A percentile compares a stretch with the other conserved stretches of the same genome.
These are phyloP conservation scores for Ditula angustiorana DNA, from an alignment of 2,888 invertebrate species.

Conservation along the genomic window DNA sequence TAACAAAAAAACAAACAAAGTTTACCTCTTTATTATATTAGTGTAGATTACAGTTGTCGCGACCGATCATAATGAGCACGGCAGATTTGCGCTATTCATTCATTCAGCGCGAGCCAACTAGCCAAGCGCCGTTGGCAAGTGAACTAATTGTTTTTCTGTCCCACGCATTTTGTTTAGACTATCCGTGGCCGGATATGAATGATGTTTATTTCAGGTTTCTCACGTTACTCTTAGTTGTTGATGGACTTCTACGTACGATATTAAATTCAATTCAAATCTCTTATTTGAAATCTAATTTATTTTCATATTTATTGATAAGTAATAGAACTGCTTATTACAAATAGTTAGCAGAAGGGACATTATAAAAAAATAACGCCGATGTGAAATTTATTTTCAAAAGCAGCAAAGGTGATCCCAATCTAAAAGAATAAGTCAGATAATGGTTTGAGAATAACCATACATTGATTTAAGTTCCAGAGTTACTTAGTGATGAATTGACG, in stretches of 20 bases:
- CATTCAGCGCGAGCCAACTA: background rate
- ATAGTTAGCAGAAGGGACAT: too few relatives aligned
- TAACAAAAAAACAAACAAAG: too few relatives aligned
- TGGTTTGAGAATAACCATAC: background rate
- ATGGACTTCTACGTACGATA: too few relatives aligned
- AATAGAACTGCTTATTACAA: too few relatives aligned
- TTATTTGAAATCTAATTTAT: too few relatives aligned
- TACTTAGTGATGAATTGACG: background rate
- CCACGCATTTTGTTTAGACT: conserved; percentile 20
- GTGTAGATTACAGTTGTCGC: conserved; percentile 32
- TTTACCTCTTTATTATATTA: too few relatives aligned
- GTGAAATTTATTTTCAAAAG: background rate
- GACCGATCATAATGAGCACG: conserved; percentile 4
- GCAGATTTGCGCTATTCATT: conserved; percentile 26
- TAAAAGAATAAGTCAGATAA: background rate
- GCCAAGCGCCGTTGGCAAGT: conserved; percentile 36
- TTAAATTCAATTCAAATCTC: too few relatives aligned
- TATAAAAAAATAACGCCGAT: background rate
- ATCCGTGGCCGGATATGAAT: conserved; percentile 7
- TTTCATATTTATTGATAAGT: too few relatives aligned
- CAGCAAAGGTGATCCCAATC: background rate
- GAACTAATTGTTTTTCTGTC: conserved; percentile 30
- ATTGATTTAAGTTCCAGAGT: background rate
- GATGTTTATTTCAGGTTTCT: conserved; percentile 2
- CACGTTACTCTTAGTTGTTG: too few relatives aligned